Percentiles rank a stretch among this genome's conserved stretches.
Evolutionary conservation across 92 coral and sea anemone genomes (phyloP).

Genomic region (Montipora capitata): DNA sequence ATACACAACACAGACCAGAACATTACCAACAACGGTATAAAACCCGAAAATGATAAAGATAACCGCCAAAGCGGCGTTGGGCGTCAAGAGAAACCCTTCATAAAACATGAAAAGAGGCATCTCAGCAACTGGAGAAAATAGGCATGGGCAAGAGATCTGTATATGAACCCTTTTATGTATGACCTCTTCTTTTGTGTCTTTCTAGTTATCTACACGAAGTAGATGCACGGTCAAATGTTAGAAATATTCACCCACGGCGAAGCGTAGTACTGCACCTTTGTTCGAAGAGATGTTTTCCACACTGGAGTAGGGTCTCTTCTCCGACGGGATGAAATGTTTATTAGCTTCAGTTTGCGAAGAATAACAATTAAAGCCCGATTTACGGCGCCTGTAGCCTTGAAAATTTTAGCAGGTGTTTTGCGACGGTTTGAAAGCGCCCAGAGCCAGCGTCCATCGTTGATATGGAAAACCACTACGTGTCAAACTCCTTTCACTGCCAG

Average conservation of each 20-base stretch:
- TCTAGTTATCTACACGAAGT: background rate
- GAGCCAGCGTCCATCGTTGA: background rate
- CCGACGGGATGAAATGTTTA: background rate
- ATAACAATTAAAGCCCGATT: constrained; percentile 21
- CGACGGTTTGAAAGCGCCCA: background rate
- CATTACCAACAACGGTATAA: constrained; percentile 84
- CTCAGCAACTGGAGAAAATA: background rate
- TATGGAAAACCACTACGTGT: too few relatives aligned
- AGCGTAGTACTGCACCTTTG: background rate
- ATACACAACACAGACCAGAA: constrained; percentile 83
- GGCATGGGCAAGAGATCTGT: too few relatives aligned
- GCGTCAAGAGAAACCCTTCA: constrained; percentile 81
- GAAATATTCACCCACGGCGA: background rate
- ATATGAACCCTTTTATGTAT: background rate
- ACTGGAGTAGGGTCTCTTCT: constrained; percentile 2
- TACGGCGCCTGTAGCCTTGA: constrained; percentile 17
- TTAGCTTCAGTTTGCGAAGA: constrained; percentile 1
- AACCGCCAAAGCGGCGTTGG: constrained; percentile 78
- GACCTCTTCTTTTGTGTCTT: background rate
- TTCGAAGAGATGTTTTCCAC: background rate
- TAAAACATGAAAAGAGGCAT: constrained; percentile 71
- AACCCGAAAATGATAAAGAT: constrained; percentile 79
- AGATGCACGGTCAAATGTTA: background rate
- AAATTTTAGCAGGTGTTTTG: constrained; percentile 30
- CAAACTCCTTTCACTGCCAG: too few relatives aligned